phyloP scores from a whole-genome alignment of 2,797 vertebrate genomes.

The Anas acuta region DNA sequence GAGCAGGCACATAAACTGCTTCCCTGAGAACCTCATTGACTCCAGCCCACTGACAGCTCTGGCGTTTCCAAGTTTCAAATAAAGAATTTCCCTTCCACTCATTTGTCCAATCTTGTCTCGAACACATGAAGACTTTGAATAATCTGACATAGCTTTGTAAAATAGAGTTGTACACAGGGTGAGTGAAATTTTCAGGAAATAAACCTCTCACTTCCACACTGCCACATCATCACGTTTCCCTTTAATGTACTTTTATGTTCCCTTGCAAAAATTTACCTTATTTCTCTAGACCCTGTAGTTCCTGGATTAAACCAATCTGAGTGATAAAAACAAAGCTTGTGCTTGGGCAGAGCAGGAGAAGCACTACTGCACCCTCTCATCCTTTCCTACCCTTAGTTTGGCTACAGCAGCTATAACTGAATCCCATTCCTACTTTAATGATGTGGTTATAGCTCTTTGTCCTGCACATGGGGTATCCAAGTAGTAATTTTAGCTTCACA shows the following conservation, averaged over 20 bases:
- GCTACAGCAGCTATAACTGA: not conserved
- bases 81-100: not conserved
- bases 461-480: not conserved
- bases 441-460: not conserved
- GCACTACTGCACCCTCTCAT: not conserved
- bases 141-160: not conserved
- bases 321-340: not conserved
- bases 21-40: not conserved
- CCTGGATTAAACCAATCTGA: not conserved
- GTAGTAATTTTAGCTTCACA: not conserved
- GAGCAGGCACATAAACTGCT: not conserved
- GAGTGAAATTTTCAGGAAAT: not conserved
- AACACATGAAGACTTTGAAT: accelerated
- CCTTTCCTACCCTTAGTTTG: not conserved
- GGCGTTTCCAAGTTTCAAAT: not conserved
- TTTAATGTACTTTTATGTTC: not conserved
- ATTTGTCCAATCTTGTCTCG: not conserved
- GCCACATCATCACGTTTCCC: not conserved
- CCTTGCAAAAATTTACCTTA: not conserved
- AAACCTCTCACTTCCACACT: not conserved
- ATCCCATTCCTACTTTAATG: not conserved
- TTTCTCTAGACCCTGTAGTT: not conserved
- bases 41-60: accelerated
- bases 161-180: accelerated
- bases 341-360: not conserved